Base-by-base conservation (phyloP, 2,113 vertebrate genomes). In the Phalacrocorax pelagicus region DNA sequence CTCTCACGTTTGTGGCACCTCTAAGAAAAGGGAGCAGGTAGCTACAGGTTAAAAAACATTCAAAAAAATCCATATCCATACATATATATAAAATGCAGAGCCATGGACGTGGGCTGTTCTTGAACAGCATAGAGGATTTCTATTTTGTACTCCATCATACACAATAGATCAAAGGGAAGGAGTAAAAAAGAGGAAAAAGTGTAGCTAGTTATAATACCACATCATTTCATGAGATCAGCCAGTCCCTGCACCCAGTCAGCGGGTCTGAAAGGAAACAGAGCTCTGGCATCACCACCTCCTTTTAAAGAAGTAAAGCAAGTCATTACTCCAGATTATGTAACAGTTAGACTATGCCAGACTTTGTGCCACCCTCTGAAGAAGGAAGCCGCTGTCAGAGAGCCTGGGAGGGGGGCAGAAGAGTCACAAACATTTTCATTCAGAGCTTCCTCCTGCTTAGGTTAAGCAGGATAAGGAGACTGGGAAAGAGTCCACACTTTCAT, bases 321-420 rank as follows among this genome's bases (percentile, higher is more conserved):
- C 91, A 93, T 77, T 95, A 92, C 93, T 95, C 94, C 85, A 13
- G 71, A 66, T 97, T 97, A 97, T 49, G 23, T 92, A 97, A 97
- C 62, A 18, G 51, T 52, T 20, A 16, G 88, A 86, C 85, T 91
- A 15, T 44, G 92, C 87, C 96, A 95, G 94, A 86, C 95, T 86
- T 30, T 29, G 75, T 95, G 92, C 89, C 92, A 95, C 75, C 88
- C 82, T 91, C 94, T 97, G 91, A 51, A 72, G 92, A 91, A 93
- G 69, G 84, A 70, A 93, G 66, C 40, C 1, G 51, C 70, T 58
- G 47, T 34, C 49, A 49, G 52, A 65, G 72, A 94, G 72, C 81
- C 69, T 42, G 30, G 42, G 42, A 85, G 52, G 23, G 36, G 22
- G 74, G 72, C 81, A 86, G 78, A 61, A 51, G 57, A 94, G 79